A percentile compares a stretch with the other conserved stretches of the same genome.
Conservation (phyloP, 2,797 vertebrate genomes). For the Buphagus erythrorhynchus region DNA sequence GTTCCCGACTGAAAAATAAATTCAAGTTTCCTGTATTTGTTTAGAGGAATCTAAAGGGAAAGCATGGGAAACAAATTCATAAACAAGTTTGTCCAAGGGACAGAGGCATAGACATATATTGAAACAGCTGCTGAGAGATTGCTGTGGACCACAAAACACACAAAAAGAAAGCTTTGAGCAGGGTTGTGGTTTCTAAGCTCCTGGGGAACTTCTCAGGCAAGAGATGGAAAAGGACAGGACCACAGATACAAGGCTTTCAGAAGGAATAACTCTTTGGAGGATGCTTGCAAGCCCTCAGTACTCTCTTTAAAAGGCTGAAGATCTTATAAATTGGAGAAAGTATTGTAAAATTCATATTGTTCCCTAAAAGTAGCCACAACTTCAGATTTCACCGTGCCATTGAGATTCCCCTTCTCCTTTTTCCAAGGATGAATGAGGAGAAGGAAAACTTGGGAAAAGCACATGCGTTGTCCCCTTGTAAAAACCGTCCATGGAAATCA, state of each 20-base stretch:
- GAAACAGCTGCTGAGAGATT: background rate
- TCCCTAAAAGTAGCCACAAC: background rate
- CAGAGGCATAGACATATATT: background rate
- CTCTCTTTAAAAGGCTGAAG: background rate
- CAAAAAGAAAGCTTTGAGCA: background rate
- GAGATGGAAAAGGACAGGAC: background rate
- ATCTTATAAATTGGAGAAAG: background rate
- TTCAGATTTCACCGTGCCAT: background rate
- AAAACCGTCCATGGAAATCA: slow-evolving; percentile 22
- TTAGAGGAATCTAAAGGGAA: background rate
- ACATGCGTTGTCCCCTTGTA: rapidly evolving
- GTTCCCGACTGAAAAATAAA: background rate
- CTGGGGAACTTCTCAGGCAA: background rate
- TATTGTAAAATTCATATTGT: background rate
- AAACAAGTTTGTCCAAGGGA: background rate
- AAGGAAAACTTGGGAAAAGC: background rate
- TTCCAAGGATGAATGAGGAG: background rate
- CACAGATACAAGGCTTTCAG: background rate
- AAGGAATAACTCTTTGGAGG: background rate
- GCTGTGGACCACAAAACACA: background rate
- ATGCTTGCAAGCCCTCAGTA: background rate
- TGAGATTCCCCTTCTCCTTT: background rate
- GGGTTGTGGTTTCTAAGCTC: background rate
- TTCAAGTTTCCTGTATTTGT: background rate
- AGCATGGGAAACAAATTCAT: background rate